Evolutionary conservation across 2,797 vertebrate species (phyloP), one percentile per base, ranked within the genome.

Genomic region (Ctenosaura bakeri): DNA sequence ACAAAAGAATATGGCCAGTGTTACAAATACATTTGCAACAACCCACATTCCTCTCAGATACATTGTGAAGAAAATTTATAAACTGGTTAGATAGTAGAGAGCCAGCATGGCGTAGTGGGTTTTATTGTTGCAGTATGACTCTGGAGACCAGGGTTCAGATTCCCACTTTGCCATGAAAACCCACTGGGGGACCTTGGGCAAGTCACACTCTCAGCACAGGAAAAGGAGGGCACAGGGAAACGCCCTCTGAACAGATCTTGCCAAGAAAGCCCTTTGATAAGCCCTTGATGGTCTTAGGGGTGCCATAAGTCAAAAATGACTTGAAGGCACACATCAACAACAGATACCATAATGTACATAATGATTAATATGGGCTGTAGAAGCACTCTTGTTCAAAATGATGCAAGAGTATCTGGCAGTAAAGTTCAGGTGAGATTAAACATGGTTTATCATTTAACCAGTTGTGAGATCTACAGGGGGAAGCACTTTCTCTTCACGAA

Each of bases 1-100:
- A 2, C 59, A 85, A 6, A 50, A 38, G 14, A 32, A n/a, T n/a
- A 83, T 66, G 3, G 0, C 26, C 88, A 88, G 2, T 18, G 6
- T 66, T 1, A 4, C 9, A 50, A 4, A 3, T 18, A 86, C 35
- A 64, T 74, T 88, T 64, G 1, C 0, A 0, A 16, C 80, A 89
- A 69, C 79, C 66, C 10, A 0, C 12, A 20, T 16, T 89, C 77
- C 87, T 14, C 4, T 77, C 85, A 29, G 38, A 46, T n/a, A 18
- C 16, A 6, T 80, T 86, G 4, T 81, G 46, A 20, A 62, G 87
- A 82, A 54, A 38, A 24, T 78, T 38, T 78, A 46, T 20, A 78
- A 69, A 52, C 46, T 14, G n/a, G 26, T 20, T 83, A 52, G 81
- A 26, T 87, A 56, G 35, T 66, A 56, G 24, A 66, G 64, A 66